These are phyloP conservation scores for Calephelis nemesis DNA, from an alignment of 1,140 invertebrate species.

Conservation along the genomic window DNA sequence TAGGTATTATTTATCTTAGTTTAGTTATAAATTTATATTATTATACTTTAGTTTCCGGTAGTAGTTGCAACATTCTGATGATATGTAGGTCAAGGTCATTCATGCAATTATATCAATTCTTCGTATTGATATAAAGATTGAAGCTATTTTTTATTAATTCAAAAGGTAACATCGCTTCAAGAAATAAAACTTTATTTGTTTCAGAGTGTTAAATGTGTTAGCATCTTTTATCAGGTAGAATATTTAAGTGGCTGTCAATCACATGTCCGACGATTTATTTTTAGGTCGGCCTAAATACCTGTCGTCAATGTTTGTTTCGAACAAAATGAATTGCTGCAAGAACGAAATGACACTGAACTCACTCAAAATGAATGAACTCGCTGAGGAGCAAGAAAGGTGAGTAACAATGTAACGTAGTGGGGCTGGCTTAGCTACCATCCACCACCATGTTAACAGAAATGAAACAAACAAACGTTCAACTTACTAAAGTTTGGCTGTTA, in stretches of 20 bases:
- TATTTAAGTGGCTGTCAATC: not conserved
- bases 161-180: not conserved
- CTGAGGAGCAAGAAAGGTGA: not conserved
- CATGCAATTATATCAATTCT: not conserved
- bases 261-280: not conserved
- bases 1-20: not conserved
- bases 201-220: not conserved
- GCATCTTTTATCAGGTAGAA: not conserved
- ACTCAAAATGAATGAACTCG: not conserved
- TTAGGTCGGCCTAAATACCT: conserved; percentile 1
- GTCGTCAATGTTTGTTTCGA: not conserved
- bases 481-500: too few relatives aligned
- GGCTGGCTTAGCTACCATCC: too few relatives aligned
- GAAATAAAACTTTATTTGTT: not conserved
- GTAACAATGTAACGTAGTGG: too few relatives aligned
- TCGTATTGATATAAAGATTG: not conserved
- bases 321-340: not conserved
- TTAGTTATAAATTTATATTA: not conserved
- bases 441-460: too few relatives aligned
- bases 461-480: too few relatives aligned
- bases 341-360: not conserved
- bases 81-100: conserved; percentile 23
- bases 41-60: not conserved
- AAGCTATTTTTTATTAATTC: not conserved
- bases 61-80: not conserved